These are phyloP conservation scores for Gryllus bimaculatus DNA, from an alignment of 1,140 invertebrate species.

Conservation along the genomic window DNA sequence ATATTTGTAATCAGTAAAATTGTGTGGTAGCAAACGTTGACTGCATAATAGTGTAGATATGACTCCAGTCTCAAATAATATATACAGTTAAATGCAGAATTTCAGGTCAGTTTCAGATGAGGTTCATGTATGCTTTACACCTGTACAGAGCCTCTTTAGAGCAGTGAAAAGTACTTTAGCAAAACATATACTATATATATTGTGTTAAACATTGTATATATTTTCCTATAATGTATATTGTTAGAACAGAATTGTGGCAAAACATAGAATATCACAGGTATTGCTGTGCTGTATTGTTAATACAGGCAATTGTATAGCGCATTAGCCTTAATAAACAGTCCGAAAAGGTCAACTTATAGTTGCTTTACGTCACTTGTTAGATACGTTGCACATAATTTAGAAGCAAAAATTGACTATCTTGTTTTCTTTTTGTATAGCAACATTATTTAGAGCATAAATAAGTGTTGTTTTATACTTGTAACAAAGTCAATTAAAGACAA, in stretches of 20 bases:
- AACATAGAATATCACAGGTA: background rate
- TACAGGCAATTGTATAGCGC: background rate
- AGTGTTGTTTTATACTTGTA: conserved; percentile 5
- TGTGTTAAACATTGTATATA: background rate
- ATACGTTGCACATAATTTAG: background rate
- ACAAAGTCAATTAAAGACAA: background rate
- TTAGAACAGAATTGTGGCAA: background rate
- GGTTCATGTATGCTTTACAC: background rate
- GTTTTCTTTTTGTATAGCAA: background rate
- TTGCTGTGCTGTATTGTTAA: background rate
- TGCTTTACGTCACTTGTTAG: conserved; percentile 1
- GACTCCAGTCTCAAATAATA: too few relatives aligned
- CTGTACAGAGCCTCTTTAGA: background rate
- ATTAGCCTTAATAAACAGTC: background rate
- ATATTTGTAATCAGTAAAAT: too few relatives aligned
- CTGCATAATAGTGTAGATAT: too few relatives aligned
- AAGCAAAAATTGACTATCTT: background rate
- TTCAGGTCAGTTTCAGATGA: background rate
- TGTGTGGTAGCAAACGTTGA: too few relatives aligned
- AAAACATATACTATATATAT: background rate
- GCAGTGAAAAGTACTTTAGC: background rate
- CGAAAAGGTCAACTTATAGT: background rate
- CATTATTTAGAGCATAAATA: background rate
- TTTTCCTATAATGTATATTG: background rate
- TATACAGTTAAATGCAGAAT: background rate